A percentile compares a stretch with the other conserved stretches of the same genome.
Conservation (phyloP, 2,113 vertebrate genomes). For the sheep (Ovis aries) region DNA sequence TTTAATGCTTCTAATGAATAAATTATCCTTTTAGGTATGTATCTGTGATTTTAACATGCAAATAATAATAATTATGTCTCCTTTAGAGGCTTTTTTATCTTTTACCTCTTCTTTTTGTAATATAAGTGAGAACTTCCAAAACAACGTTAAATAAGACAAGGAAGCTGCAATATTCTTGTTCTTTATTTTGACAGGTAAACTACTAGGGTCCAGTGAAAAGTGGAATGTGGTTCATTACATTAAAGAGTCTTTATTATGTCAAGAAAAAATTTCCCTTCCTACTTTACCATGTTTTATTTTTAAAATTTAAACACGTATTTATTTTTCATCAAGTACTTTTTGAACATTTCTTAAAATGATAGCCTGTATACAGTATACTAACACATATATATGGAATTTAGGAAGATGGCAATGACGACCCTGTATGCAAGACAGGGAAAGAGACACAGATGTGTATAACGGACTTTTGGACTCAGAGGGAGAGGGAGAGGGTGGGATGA, state of each 20-base stretch:
- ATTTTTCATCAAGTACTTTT: neutral
- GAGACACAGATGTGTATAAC: too few species aligned
- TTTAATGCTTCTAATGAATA: neutral
- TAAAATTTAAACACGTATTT: neutral
- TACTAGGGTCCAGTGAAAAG: neutral
- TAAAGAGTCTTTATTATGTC: neutral
- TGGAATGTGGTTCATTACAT: neutral
- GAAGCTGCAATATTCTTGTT: neutral
- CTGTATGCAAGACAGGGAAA: too few species aligned
- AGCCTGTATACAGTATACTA: neutral
- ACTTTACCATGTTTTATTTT: neutral
- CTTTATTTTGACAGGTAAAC: neutral
- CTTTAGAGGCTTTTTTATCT: neutral
- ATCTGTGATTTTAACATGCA: neutral
- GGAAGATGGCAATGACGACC: too few species aligned
- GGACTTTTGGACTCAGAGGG: too few species aligned
- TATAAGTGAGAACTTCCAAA: neutral
- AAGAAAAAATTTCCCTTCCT: neutral
- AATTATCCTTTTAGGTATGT: neutral
- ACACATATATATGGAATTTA: too few species aligned
- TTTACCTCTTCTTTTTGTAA: neutral
- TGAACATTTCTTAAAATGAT: neutral
- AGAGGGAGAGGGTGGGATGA: too few species aligned
- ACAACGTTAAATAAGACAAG: neutral
- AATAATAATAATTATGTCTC: neutral